Evolutionary conservation across 2,888 invertebrate genomes (phyloP), one percentile per base, ranked within the genome.

Genomic region (Autographa gamma): DNA sequence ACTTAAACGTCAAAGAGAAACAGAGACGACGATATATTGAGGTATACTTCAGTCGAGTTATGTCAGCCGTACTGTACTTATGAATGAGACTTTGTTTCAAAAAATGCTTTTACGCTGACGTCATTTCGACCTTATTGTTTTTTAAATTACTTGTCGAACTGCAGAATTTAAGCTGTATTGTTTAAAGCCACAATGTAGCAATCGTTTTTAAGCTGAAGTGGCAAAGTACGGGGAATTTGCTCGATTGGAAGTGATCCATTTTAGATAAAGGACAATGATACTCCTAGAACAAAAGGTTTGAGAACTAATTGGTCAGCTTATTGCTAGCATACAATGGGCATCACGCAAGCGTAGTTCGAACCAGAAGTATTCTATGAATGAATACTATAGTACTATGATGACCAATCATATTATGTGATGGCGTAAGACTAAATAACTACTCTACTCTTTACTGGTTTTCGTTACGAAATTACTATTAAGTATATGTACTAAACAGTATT

Each of bases 61-160:
- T 48, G 6, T 7, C 7, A n/a, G n/a, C n/a, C 48, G 4, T 6
- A n/a, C 48, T n/a, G 48, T n/a, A 72, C 64, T 65, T 61, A 52
- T 54, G 32, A 68, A 77, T 59, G 56, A 63, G 31, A 60, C 71
- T 63, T 71, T 63, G 65, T 79, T 66, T 64, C 69, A 25, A 64
- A 18, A 65, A 74, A 81, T 79, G 70, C 69, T 74, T 77, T 61
- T n/a, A 14, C 2, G 71, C 31, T 81, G 72, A 80, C 79, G 80
- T 80, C 80, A 80, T 67, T 2, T 34, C 19, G 34, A 63, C 61
- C 43, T 59, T 56, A 78, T 71, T 76, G 66, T 70, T 74, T 63
- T 78, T 70, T 64, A 71, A 74, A 18, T 71, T 54, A 52, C 52
- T 13, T 58, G 54, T 18, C 31, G 48, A 63, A 38, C 25, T 11